Percentiles rank a stretch among this genome's conserved stretches.
These are phyloP conservation scores for Stenodema calcarata DNA, from an alignment of 2,888 invertebrate species.

Conservation along the genomic window DNA sequence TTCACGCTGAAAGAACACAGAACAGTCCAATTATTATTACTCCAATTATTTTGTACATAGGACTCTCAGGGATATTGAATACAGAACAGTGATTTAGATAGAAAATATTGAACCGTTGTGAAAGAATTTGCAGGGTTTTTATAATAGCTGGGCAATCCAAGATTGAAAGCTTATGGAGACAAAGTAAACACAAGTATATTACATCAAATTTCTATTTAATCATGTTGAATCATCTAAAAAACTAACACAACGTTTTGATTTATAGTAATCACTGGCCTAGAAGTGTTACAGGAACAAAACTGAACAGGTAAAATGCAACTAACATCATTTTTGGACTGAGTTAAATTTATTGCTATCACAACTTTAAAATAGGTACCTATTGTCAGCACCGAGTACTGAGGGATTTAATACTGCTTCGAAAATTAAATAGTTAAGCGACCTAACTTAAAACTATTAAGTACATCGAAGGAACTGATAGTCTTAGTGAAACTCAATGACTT, in stretches of 20 bases:
- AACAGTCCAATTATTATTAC: too few relatives aligned
- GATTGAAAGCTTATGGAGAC: too few relatives aligned
- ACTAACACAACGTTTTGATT: slow-evolving; percentile 25
- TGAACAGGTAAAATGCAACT: slow-evolving; percentile 9
- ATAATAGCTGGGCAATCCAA: too few relatives aligned
- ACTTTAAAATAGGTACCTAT: slow-evolving; percentile 26
- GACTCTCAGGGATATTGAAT: too few relatives aligned
- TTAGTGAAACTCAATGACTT: slow-evolving; percentile 32
- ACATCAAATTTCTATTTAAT: slow-evolving; percentile 26
- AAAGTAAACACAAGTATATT: background rate
- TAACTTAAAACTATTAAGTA: slow-evolving; percentile 37
- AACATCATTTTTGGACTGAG: slow-evolving; percentile 28
- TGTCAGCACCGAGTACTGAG: slow-evolving; percentile 18
- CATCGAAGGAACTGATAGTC: slow-evolving; percentile 38
- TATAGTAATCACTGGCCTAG: slow-evolving; percentile 15
- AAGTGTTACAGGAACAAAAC: slow-evolving; percentile 6
- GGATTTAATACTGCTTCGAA: slow-evolving; percentile 33
- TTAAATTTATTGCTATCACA: slow-evolving; percentile 42
- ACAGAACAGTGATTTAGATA: too few relatives aligned
- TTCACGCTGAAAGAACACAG: too few relatives aligned
- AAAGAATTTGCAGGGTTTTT: too few relatives aligned
- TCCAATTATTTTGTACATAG: too few relatives aligned
- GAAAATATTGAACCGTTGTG: too few relatives aligned
- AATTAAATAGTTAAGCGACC: slow-evolving; percentile 6
- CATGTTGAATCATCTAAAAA: slow-evolving; percentile 17